Conservation (phyloP, 2,888 invertebrate species). For the Portevinia maculata region DNA sequence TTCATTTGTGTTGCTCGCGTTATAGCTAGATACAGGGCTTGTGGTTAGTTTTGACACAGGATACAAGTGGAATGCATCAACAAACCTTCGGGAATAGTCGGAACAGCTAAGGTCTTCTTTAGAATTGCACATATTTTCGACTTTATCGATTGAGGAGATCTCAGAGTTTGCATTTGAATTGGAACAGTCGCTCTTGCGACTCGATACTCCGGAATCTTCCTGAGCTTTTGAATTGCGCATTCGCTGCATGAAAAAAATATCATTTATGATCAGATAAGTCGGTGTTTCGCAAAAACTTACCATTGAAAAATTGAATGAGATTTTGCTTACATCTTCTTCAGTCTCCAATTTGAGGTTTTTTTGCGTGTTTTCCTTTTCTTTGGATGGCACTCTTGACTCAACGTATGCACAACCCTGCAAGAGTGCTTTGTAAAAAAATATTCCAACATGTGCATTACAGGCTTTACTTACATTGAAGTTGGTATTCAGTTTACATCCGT, state of each 20-base stretch:
- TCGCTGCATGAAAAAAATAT: slow-evolving; percentile 77
- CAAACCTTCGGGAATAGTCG: slow-evolving; percentile 84
- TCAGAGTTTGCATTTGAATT: slow-evolving; percentile 84
- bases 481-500: slow-evolving; percentile 52
- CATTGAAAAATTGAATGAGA: slow-evolving; percentile 82
- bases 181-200: slow-evolving; percentile 83
- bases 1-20: slow-evolving; percentile 80
- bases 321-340: slow-evolving; percentile 77
- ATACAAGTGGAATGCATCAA: slow-evolving; percentile 68
- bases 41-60: slow-evolving; percentile 61
- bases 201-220: slow-evolving; percentile 83
- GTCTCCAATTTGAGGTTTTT: slow-evolving; percentile 79
- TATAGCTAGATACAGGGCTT: slow-evolving; percentile 77
- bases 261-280: no score
- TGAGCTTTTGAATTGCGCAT: slow-evolving; percentile 78
- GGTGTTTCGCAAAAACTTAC: slow-evolving; percentile 74
- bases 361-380: slow-evolving; percentile 80
- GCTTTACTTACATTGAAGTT: slow-evolving; percentile 78
- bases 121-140: slow-evolving; percentile 79
- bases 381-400: slow-evolving; percentile 45
- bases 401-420: slow-evolving; percentile 79
- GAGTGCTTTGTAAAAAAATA: neutral
- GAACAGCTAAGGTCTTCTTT: slow-evolving; percentile 80
- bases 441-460: neutral
- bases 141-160: slow-evolving; percentile 83